Evolutionary conservation across 2,888 invertebrate genomes (phyloP), one percentile per base, ranked within the genome.

Genomic region (Caenorhabditis sp.): DNA sequence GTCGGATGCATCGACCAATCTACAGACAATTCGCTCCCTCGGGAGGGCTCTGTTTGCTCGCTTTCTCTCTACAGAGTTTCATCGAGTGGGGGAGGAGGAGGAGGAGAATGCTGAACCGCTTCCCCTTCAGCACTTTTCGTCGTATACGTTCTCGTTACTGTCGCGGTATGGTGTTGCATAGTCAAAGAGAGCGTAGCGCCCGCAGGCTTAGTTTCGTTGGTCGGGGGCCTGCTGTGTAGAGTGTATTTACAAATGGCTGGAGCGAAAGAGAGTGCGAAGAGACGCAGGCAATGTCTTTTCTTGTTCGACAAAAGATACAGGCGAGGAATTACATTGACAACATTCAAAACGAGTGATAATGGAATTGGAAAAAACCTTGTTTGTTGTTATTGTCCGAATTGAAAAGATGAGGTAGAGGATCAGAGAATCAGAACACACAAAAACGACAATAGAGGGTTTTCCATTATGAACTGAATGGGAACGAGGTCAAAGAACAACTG

Each of bases 231-330:
- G 8, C 11, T 37, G 62, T 55, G 69, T 69, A 50, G 60, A 69
- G 61, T 61, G 70, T 71, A 62, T 71, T 71, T 71, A 71, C 71
- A 71, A 71, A 71, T 32, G 71, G 51, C 5, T 37, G 40, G 37
- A 28, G 20, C 24, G 5, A n/a, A 13, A 11, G 5, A 20, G 51
- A 40, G 51, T 15, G 53, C n/a, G n/a, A n/a, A 32, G 62, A 55
- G 55, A 40, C 55, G 44, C 44, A 62, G 62, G 55, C 32, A 28
- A 6, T 1, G 55, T 53, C 28, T 28, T 50, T 50, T 55, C 35
- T 70, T 55, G 56, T 64, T 72, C 72, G 35, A 60, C 60, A 60
- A 60, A 60, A 40, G 26, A 47, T 40, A 47, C 61, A 61, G 20
- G 20, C 11, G 61, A 28, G 9, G 26, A 47, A 61, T 44, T 58